Conservation (phyloP, 2,797 vertebrate species). For the Gallinago nigripennis region DNA sequence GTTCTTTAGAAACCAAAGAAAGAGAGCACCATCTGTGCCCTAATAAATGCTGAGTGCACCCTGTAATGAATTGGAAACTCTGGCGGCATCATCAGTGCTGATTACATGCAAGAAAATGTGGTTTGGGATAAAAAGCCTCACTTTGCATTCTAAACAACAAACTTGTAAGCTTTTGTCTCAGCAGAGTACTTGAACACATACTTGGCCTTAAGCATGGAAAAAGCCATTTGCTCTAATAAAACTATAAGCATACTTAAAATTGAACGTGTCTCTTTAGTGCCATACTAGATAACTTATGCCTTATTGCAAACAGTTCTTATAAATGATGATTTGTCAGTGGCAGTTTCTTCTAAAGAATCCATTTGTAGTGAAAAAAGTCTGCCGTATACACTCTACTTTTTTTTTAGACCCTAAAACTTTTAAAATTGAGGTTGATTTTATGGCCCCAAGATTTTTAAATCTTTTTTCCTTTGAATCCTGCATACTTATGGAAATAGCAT, state of each 20-base stretch:
- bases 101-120: conserved; percentile 23
- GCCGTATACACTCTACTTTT: not conserved
- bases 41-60: not conserved
- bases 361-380: not conserved
- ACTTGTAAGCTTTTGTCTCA: conserved; percentile 31
- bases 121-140: not conserved
- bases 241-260: conserved; percentile 22
- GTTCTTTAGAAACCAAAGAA: conserved; percentile 3
- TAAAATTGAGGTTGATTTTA: not conserved
- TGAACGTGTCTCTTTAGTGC: not conserved
- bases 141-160: conserved; percentile 40
- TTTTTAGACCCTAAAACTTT: not conserved
- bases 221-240: not conserved
- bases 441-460: not conserved
- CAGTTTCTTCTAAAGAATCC: not conserved
- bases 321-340: not conserved
- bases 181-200: not conserved
- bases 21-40: conserved; percentile 22
- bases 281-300: conserved; percentile 5
- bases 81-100: not conserved
- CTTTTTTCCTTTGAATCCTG: not conserved
- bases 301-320: not conserved
- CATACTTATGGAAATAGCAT: not conserved
- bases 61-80: conserved; percentile 28
- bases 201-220: conserved; percentile 51